These are phyloP conservation scores for Avahi laniger DNA, from an alignment of 2,797 vertebrate species.

Conservation along the genomic window DNA sequence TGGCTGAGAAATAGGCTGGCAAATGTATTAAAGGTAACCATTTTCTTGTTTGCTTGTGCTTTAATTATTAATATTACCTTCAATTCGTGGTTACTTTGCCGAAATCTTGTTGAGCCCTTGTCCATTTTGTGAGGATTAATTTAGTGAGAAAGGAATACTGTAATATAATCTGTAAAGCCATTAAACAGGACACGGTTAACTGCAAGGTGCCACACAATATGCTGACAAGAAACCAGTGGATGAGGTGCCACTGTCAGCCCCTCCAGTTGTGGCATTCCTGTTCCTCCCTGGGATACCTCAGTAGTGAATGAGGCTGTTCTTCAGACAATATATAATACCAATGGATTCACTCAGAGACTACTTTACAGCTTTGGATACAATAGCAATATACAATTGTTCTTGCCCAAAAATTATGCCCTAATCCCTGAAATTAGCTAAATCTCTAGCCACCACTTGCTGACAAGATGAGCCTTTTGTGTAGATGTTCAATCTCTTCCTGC, in stretches of 20 bases:
- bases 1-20: background rate
- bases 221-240: background rate
- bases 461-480: background rate
- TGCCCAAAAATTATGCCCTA: background rate
- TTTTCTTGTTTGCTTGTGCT: constrained; percentile 13
- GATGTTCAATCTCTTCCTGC: background rate
- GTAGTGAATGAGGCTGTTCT: background rate
- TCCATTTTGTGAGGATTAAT: background rate
- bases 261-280: background rate
- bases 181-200: background rate
- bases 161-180: background rate
- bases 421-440: background rate
- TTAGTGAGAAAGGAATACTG: background rate
- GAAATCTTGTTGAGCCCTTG: background rate
- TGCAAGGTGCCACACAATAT: background rate
- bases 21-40: background rate
- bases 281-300: background rate
- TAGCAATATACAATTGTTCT: background rate
- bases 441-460: background rate
- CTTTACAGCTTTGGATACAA: constrained; percentile 11
- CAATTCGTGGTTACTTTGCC: background rate
- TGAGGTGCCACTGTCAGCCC: background rate
- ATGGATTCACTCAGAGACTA: background rate
- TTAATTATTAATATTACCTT: background rate
- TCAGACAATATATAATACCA: background rate